Percentiles rank a stretch among this genome's conserved stretches.
These are phyloP conservation scores for Chroicocephalus ridibundus DNA, from an alignment of 2,113 vertebrate species.

Conservation along the genomic window DNA sequence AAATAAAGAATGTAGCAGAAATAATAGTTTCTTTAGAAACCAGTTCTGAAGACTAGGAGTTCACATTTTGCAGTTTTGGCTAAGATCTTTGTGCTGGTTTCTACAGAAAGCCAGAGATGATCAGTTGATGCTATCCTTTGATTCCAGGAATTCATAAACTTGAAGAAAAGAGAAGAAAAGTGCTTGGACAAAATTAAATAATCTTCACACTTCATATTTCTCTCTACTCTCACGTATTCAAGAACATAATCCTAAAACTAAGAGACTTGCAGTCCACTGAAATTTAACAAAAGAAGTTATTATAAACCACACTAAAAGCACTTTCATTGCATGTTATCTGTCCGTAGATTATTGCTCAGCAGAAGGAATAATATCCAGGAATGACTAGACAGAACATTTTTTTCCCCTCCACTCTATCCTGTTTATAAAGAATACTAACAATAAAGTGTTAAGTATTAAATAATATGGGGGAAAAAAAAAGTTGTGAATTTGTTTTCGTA, in stretches of 20 bases:
- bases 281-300: background rate
- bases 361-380: background rate
- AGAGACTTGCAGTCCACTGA: background rate
- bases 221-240: background rate
- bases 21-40: background rate
- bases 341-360: background rate
- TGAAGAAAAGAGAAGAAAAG: background rate
- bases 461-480: accelerated
- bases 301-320: background rate
- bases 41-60: background rate
- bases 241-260: background rate
- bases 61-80: background rate
- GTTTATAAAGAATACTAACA: background rate
- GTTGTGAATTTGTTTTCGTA: background rate
- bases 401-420: accelerated
- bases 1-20: background rate
- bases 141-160: background rate
- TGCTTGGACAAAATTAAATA: background rate
- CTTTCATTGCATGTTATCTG: background rate
- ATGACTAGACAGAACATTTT: background rate
- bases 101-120: background rate
- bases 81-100: background rate
- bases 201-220: background rate
- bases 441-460: background rate
- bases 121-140: background rate